Conservation (phyloP, 2,797 vertebrate species). For the Enteromius fasciolatus region DNA sequence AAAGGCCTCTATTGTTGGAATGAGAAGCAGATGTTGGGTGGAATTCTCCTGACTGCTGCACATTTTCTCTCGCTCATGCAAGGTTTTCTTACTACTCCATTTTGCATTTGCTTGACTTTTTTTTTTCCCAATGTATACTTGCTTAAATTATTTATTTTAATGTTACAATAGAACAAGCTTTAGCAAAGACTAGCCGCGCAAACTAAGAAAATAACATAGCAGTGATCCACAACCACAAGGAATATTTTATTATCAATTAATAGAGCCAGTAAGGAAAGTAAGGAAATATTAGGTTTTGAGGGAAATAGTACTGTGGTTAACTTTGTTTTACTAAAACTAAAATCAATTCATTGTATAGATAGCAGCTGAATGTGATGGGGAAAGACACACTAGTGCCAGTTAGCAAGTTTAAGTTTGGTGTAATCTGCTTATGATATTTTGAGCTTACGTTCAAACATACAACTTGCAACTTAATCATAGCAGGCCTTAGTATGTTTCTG, state of each 20-base stretch:
- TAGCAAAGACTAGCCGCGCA: not conserved
- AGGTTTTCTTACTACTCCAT: conserved; percentile 42
- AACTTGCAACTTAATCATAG: not conserved
- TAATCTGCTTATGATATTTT: not conserved
- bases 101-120: conserved; percentile 2
- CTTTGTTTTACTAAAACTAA: not conserved
- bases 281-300: not conserved
- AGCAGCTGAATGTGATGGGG: not conserved
- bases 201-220: not conserved
- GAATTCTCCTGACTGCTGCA: conserved; percentile 86
- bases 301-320: not conserved
- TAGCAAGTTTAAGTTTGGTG: not conserved
- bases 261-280: not conserved
- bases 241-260: not conserved
- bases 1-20: conserved; percentile 86
- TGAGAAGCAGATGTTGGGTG: conserved; percentile 90
- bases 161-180: not conserved
- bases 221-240: not conserved
- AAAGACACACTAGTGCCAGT: not conserved
- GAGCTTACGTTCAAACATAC: not conserved
- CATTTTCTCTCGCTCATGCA: conserved; percentile 66
- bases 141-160: not conserved
- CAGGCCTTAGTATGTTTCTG: not conserved
- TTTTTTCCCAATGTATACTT: conserved; percentile 1
- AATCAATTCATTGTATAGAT: not conserved